A percentile compares a stretch with the other conserved stretches of the same genome.
These are phyloP conservation scores for Acomys russatus DNA, from an alignment of 2,797 vertebrate genomes.

Conservation along the genomic window DNA sequence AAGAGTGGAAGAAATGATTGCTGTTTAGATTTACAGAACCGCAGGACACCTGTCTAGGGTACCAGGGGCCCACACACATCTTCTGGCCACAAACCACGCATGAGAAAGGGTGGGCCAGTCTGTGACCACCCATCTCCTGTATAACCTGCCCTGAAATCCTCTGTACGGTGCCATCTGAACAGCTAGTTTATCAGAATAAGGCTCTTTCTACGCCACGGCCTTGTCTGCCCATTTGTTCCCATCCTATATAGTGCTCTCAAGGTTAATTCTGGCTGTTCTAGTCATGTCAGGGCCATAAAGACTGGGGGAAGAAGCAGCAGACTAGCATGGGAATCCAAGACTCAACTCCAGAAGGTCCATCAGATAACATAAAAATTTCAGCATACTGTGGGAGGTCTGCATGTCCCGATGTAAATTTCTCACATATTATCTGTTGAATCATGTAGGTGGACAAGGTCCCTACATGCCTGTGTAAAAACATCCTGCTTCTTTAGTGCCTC, in stretches of 20 bases:
- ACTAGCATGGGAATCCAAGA: too few relatives aligned
- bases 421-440: constrained; percentile 25
- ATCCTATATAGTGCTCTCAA: not conserved
- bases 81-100: not conserved
- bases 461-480: not conserved
- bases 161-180: not conserved
- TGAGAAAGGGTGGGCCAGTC: not conserved
- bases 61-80: not conserved
- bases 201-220: not conserved
- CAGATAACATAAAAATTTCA: constrained; percentile 52
- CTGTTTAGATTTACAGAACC: not conserved
- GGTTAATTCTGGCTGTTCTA: too few relatives aligned
- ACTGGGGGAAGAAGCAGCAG: too few relatives aligned
- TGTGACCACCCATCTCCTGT: not conserved
- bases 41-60: not conserved
- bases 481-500: not conserved
- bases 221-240: not conserved
- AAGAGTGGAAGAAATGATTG: not conserved
- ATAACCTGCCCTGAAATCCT: not conserved
- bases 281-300: too few relatives aligned
- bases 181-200: not conserved
- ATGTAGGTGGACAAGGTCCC: not conserved
- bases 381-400: not conserved
- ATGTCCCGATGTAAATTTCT: not conserved
- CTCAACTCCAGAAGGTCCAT: not conserved